Evolutionary conservation across 2,888 invertebrate genomes (phyloP), one percentile per base, ranked within the genome.

Genomic region (Sarcophaga rosellei): DNA sequence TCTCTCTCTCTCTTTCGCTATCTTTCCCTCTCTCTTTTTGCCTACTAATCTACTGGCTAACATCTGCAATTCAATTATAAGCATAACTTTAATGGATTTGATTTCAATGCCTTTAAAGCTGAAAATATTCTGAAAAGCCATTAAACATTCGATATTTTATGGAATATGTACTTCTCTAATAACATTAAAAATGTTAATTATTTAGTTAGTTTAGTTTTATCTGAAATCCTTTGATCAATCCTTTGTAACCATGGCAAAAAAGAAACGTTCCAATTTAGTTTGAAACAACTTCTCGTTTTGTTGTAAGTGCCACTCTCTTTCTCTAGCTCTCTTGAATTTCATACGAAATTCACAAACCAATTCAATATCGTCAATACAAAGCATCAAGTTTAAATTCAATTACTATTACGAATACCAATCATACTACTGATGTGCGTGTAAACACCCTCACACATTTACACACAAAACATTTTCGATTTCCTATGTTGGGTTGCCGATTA

Each of bases 331-430:
- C 12, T 53, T 17, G 53, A 15, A 53, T 53, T 15, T 53, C 17
- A 17, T 53, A 53, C 17, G 53, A 21, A 68, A 81, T 68, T 82
- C 35, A 45, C 73, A 77, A 73, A 44, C 20, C 66, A 77, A 53
- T 83, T 61, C 53, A 77, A 77, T 73, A 62, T 47, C 61, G 8
- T 53, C 44, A 61, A 53, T 73, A 73, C 66, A 62, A 78, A 80
- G 80, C 44, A 76, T 68, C 80, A 80, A 76, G 72, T 76, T 65
- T 25, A 82, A 86, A 83, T 86, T 45, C 83, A 86, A 86, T 86
- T 80, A 83, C 80, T 59, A 76, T 69, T 80, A 73, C 86, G 77
- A 75, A 86, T 80, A 68, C 35, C 44, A 80, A 68, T 68, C 35
- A 76, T 69, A 74, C 47, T 53, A 53, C 1, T 17, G 12, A 17